Evolutionary conservation across 1,140 invertebrate species (phyloP).

Genomic region (Leptinotarsa undecemlineata): DNA sequence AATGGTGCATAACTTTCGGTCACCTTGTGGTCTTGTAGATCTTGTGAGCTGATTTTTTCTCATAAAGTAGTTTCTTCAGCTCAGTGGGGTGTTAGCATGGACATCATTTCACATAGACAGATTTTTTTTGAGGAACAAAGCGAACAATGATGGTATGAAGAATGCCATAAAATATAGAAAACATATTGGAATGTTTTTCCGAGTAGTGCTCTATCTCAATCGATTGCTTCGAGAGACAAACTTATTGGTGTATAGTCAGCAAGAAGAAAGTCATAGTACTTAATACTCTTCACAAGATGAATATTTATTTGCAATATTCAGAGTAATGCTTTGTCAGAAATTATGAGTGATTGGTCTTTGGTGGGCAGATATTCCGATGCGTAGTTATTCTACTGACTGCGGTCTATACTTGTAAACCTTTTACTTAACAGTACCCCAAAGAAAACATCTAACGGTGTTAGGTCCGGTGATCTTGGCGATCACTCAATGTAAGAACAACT

Average conservation of each 20-base stretch:
- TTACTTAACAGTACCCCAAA: no score
- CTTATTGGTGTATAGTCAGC: slow-evolving; percentile 6
- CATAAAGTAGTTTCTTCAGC: slow-evolving; percentile 1
- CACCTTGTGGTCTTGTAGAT: neutral
- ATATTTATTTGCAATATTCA: no score
- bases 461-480: no score
- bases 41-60: slow-evolving; percentile 12
- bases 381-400: no score
- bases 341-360: no score
- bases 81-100: neutral
- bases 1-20: slow-evolving; percentile 13
- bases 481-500: no score
- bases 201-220: neutral
- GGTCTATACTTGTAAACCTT: no score
- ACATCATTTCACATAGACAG: neutral
- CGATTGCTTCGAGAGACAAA: neutral
- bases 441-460: no score
- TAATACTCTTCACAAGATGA: neutral
- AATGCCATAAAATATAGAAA: slow-evolving; percentile 5
- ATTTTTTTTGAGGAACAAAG: slow-evolving; percentile 19
- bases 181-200: neutral
- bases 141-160: slow-evolving; percentile 12
- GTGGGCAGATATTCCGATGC: no score
- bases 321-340: no score
- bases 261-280: neutral